Evolutionary conservation across 1,140 invertebrate species (phyloP).

Genomic region (Neodiprion lecontei): DNA sequence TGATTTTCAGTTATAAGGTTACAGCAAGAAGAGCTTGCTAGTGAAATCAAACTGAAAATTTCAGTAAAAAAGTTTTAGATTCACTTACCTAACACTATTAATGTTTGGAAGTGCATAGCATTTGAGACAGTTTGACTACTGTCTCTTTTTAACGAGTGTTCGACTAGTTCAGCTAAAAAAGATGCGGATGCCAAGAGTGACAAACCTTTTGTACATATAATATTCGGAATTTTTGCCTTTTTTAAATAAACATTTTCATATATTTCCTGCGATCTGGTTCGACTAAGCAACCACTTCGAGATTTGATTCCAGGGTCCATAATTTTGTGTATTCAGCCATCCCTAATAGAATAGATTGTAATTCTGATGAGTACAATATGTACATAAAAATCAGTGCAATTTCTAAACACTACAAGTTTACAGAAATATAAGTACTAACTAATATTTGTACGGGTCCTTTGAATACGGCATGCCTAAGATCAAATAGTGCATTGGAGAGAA

Average conservation of each 20-base stretch:
- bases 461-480: background rate
- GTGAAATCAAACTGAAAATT: background rate
- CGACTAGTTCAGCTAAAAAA: conserved; percentile 35
- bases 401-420: background rate
- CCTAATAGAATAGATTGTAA: conserved; percentile 22
- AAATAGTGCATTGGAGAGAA: conserved; percentile 17
- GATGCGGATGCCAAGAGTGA: conserved; percentile 28
- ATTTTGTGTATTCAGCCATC: conserved; percentile 31
- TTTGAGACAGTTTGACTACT: conserved; percentile 31
- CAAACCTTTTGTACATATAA: conserved; percentile 32
- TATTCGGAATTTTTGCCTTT: conserved; percentile 24
- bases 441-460: background rate
- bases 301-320: conserved; percentile 39
- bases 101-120: conserved; percentile 35
- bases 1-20: conserved; percentile 4
- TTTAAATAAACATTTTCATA: conserved; percentile 26
- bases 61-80: background rate
- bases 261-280: conserved; percentile 44
- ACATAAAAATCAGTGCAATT: no score
- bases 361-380: background rate
- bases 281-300: conserved; percentile 39
- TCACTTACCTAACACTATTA: conserved; percentile 31
- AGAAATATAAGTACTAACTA: background rate
- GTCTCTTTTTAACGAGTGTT: conserved; percentile 40
- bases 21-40: background rate